Percentiles rank a stretch among this genome's conserved stretches.
Conservation (phyloP, 2,888 invertebrate species). For the Hydrotaea cyrtoneurina region DNA sequence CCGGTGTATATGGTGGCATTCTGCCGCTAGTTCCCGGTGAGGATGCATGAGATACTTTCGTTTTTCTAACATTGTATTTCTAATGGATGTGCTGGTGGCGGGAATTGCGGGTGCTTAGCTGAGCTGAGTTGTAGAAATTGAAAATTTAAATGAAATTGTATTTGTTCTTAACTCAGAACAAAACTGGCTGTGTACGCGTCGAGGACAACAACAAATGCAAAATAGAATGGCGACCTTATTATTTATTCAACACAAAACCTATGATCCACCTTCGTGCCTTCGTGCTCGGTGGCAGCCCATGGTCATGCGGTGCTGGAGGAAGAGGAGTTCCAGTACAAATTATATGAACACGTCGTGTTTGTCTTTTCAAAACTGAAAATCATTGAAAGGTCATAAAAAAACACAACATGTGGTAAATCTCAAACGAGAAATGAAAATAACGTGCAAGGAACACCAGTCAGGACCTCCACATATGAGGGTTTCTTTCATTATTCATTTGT, state of each 20-base stretch:
- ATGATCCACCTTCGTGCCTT: not conserved
- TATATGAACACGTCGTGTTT: conserved; percentile 11
- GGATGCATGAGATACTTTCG: not conserved
- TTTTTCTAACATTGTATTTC: not conserved
- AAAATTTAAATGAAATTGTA: conserved; percentile 59
- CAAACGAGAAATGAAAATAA: not conserved
- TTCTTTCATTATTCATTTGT: not conserved
- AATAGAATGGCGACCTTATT: conserved; percentile 54
- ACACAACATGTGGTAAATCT: conserved; percentile 50
- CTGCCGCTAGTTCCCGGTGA: not conserved
- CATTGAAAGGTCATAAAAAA: conserved; percentile 42
- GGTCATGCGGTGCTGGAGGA: not conserved
- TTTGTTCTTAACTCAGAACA: conserved; percentile 52
- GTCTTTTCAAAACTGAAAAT: not conserved
- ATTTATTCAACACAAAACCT: conserved; percentile 54
- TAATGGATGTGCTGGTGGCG: not conserved
- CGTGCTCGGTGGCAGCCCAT: too few species aligned
- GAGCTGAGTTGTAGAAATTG: conserved; percentile 24
- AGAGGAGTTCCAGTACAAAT: conserved; percentile 53
- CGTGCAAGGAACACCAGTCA: not conserved
- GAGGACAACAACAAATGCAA: conserved; percentile 37
- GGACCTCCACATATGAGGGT: conserved; percentile 48
- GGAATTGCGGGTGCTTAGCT: not conserved
- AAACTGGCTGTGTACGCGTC: not conserved
- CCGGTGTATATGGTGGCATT: not conserved